phyloP scores from a whole-genome alignment of 2,797 vertebrate species.

The Acanthis flammea region DNA sequence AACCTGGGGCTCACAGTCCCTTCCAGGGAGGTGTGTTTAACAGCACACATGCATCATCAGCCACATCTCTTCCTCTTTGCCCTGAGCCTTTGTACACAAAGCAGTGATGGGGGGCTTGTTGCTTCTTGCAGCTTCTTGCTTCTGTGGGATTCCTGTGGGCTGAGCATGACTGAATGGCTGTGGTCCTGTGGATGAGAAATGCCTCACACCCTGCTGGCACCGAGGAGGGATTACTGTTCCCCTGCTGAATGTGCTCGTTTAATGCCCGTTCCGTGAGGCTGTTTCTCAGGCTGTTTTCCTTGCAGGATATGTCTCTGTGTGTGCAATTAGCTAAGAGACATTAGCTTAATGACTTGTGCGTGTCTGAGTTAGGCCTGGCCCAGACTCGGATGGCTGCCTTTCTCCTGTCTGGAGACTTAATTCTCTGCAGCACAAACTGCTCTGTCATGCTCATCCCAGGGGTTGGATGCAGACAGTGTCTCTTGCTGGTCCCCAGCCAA shows the following conservation, averaged over 20 bases:
- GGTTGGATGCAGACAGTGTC: background rate
- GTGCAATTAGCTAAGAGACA: constrained; percentile 46
- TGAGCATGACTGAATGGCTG: constrained; percentile 13
- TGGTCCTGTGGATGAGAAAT: constrained; percentile 26
- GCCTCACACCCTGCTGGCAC: constrained; percentile 40
- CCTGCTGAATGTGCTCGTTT: background rate
- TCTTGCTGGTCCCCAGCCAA: constrained; percentile 9
- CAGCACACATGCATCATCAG: accelerated
- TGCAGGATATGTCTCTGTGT: constrained; percentile 17
- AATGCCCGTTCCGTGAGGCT: background rate
- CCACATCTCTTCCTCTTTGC: constrained; percentile 26
- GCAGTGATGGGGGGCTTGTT: background rate
- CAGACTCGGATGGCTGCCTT: background rate
- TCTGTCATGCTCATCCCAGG: background rate
- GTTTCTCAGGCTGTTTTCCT: constrained; percentile 42
- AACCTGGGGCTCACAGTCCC: background rate
- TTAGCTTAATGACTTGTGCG: constrained; percentile 41
- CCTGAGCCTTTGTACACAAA: background rate
- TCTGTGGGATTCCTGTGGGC: constrained; percentile 37
- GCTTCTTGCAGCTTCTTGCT: constrained; percentile 53
- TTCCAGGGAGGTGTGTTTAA: constrained; percentile 24
- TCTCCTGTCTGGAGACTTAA: constrained; percentile 1
- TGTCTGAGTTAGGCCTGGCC: background rate
- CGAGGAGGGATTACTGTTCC: background rate
- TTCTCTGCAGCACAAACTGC: constrained; percentile 37